Evolutionary conservation across 1,140 invertebrate species (phyloP).

Genomic region (Aradophagus sp.): DNA sequence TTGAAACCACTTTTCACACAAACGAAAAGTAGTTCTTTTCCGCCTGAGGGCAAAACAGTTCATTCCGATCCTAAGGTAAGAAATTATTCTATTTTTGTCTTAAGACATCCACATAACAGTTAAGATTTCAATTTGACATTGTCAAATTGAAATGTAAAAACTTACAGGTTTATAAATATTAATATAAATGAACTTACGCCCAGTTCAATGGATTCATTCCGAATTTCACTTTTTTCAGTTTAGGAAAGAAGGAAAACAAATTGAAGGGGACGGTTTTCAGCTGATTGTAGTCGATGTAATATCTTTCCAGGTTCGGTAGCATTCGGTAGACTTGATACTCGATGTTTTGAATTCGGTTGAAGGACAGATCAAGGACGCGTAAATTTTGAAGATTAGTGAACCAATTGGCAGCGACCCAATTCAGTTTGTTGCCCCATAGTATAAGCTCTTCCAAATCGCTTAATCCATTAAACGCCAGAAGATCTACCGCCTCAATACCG

Average conservation of each 20-base stretch:
- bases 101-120: too few species aligned
- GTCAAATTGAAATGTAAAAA: not conserved
- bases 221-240: slow-evolving; percentile 63
- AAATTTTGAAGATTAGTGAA: slow-evolving; percentile 59
- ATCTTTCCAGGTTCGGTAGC: slow-evolving; percentile 58
- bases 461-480: slow-evolving; percentile 57
- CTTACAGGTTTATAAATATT: too few species aligned
- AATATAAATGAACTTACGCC: slow-evolving; percentile 61
- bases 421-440: slow-evolving; percentile 66
- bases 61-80: too few species aligned
- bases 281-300: slow-evolving; percentile 66
- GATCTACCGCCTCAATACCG: slow-evolving; percentile 53
- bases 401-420: slow-evolving; percentile 50
- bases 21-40: too few species aligned
- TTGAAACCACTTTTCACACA: too few species aligned
- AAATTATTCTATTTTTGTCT: too few species aligned
- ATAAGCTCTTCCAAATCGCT: slow-evolving; percentile 59
- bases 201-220: slow-evolving; percentile 65
- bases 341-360: slow-evolving; percentile 62
- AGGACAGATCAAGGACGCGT: slow-evolving; percentile 63
- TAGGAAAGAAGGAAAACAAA: slow-evolving; percentile 56
- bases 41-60: too few species aligned
- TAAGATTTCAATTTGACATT: too few species aligned
- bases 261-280: slow-evolving; percentile 57
- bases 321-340: slow-evolving; percentile 52